Conservation (phyloP, 2,797 vertebrate species). For the Cygnus olor region DNA sequence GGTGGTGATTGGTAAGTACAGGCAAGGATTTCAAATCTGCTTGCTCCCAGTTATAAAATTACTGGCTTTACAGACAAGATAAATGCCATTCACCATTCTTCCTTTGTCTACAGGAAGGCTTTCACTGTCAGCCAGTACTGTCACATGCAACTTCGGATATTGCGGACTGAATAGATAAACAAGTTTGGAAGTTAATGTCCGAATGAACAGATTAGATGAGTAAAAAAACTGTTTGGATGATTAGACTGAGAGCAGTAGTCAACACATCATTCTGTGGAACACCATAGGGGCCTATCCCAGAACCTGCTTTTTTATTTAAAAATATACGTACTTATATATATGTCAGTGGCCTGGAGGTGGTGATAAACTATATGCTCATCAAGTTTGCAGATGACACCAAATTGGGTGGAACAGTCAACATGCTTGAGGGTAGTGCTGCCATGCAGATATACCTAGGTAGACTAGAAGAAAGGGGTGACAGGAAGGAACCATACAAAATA, state of each 20-base stretch:
- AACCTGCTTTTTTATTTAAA: neutral
- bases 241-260: neutral
- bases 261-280: neutral
- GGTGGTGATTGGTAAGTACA: neutral
- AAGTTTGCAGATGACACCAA: neutral
- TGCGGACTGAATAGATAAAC: neutral
- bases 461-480: neutral
- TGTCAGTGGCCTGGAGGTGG: neutral
- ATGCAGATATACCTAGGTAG: neutral
- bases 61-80: neutral
- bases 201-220: neutral
- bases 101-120: neutral
- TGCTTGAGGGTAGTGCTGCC: neutral
- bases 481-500: constrained; percentile 15
- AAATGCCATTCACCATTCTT: too few species aligned
- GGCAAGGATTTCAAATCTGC: neutral
- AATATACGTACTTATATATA: neutral
- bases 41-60: neutral
- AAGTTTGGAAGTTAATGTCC: neutral
- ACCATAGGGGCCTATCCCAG: neutral
- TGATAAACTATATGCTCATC: neutral
- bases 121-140: neutral
- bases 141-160: neutral
- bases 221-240: neutral
- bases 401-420: neutral